Evolutionary conservation across 2,797 vertebrate species (phyloP).

Genomic region (Pangasius djambal): DNA sequence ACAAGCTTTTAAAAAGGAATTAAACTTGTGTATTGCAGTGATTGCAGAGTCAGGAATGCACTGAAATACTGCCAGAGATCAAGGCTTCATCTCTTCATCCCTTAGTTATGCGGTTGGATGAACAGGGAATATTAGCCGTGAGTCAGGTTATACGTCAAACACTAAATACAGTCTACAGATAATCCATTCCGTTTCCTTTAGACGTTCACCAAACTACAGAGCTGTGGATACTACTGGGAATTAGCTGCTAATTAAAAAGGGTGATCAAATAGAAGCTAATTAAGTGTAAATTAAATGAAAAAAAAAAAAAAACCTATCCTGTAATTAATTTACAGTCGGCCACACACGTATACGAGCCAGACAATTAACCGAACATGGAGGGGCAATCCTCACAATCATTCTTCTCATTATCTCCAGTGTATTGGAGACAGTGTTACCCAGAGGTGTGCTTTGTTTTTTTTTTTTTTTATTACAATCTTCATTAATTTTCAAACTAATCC

Average conservation of each 20-base stretch:
- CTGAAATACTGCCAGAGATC: not conserved
- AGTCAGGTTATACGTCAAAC: not conserved
- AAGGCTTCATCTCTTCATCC: not conserved
- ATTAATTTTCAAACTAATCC: not conserved
- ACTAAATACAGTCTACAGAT: not conserved
- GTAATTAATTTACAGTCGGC: conserved; percentile 25
- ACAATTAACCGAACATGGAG: not conserved
- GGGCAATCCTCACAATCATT: not conserved
- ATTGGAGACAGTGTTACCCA: not conserved
- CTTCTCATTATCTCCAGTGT: not conserved
- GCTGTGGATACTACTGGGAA: not conserved
- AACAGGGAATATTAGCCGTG: not conserved
- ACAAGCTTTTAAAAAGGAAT: not conserved
- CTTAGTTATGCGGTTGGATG: not conserved
- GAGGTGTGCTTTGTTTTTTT: not conserved
- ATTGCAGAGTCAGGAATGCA: not conserved
- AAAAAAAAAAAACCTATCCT: not conserved
- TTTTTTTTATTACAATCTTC: not conserved
- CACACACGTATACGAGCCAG: not conserved
- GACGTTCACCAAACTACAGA: not conserved
- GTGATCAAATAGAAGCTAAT: conserved; percentile 14
- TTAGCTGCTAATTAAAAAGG: conserved; percentile 17
- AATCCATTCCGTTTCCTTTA: not conserved
- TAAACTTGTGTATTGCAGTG: not conserved
- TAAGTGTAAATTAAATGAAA: conserved; percentile 13